Evolutionary conservation across 1,140 invertebrate genomes (phyloP).

Genomic region (Saxidomus purpurata): DNA sequence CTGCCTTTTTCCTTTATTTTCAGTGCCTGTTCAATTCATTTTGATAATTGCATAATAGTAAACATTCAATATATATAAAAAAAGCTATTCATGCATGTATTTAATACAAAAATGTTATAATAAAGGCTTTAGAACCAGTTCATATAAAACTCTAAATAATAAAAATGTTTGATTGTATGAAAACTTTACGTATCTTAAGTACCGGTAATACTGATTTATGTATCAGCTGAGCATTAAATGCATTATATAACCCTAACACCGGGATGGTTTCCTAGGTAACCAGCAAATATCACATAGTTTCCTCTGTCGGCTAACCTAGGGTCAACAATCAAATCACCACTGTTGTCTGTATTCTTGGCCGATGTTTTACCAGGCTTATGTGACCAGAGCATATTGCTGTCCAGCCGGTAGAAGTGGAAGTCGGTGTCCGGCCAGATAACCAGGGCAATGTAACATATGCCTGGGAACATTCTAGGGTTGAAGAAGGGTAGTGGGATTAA

Average conservation of each 20-base stretch:
- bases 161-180: no score
- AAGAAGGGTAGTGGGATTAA: slow-evolving; percentile 34
- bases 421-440: slow-evolving; percentile 40
- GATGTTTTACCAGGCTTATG: slow-evolving; percentile 50
- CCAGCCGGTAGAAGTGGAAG: slow-evolving; percentile 56
- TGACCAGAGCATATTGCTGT: slow-evolving; percentile 49
- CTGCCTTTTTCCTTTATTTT: no score
- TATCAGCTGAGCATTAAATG: no score
- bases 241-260: slow-evolving; percentile 22
- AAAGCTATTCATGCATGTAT: no score
- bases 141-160: no score
- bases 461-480: slow-evolving; percentile 6
- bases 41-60: no score
- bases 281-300: slow-evolving; percentile 47
- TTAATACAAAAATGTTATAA: no score
- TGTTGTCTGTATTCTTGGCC: slow-evolving; percentile 52
- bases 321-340: slow-evolving; percentile 40
- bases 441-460: slow-evolving; percentile 34
- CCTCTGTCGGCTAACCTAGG: slow-evolving; percentile 40
- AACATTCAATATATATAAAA: no score
- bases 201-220: no score
- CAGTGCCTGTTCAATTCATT: no score
- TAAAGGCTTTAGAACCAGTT: no score
- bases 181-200: no score
- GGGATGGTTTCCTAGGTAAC: slow-evolving; percentile 49